phyloP scores from a whole-genome alignment of 2,113 vertebrate species.

The Tauraco erythrolophus region DNA sequence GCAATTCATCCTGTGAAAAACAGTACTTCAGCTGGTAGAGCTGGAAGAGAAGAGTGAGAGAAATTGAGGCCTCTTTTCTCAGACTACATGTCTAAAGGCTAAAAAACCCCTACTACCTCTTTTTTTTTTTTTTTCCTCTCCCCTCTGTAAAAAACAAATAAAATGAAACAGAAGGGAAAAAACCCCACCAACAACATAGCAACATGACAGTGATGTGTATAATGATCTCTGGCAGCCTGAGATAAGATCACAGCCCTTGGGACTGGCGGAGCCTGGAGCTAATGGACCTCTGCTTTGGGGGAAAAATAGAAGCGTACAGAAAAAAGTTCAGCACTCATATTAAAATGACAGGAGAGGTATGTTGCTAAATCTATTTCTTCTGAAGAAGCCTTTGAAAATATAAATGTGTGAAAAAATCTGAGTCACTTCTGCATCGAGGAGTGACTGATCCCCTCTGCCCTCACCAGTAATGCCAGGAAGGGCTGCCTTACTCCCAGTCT shows the following conservation, averaged over 20 bases:
- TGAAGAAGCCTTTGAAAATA: conserved; percentile 46
- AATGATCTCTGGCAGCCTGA: conserved; percentile 54
- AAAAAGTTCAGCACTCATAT: not conserved
- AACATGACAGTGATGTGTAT: conserved; percentile 51
- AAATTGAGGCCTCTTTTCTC: not conserved
- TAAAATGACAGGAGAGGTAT: conserved; percentile 13
- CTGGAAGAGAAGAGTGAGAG: not conserved
- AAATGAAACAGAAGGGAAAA: conserved; percentile 36
- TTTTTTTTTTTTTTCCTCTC: not conserved
- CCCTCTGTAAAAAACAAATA: not conserved
- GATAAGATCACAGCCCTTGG: conserved; percentile 58
- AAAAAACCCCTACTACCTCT: not conserved
- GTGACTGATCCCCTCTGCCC: not conserved
- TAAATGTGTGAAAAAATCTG: not conserved
- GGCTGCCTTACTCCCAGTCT: not conserved
- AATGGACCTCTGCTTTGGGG: conserved; percentile 45
- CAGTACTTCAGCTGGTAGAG: not conserved
- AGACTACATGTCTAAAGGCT: conserved; percentile 14
- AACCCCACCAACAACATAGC: conserved; percentile 9
- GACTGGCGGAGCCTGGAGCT: conserved; percentile 49
- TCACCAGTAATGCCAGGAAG: not conserved
- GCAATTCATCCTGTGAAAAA: conserved; percentile 36
- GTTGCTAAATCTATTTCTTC: conserved; percentile 29
- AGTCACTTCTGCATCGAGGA: not conserved
- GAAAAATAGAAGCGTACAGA: conserved; percentile 11